Evolutionary conservation across 2,113 vertebrate species (phyloP).

Genomic region (Myrmecophaga tridactyla): DNA sequence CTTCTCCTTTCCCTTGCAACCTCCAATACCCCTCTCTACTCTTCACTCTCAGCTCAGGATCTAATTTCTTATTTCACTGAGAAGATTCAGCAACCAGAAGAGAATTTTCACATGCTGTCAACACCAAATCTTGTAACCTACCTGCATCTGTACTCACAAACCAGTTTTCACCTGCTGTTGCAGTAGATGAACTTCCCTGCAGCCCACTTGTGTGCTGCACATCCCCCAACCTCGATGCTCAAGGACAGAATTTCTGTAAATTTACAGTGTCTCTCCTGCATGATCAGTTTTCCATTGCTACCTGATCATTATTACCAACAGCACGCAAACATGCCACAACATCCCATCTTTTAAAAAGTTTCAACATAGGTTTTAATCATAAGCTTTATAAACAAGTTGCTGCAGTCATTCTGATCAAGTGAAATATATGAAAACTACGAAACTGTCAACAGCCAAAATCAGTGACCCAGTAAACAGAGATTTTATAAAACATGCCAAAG

Average conservation of each 20-base stretch:
- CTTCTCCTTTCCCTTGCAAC: not conserved
- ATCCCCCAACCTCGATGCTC: not conserved
- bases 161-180: not conserved
- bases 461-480: conserved; percentile 17
- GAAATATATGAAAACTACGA: conserved; percentile 36
- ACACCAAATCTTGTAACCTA: not conserved
- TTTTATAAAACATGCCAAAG: conserved; percentile 24
- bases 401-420: not conserved
- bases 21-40: not conserved
- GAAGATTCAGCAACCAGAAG: not conserved
- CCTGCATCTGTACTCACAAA: not conserved
- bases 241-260: not conserved
- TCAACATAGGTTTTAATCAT: not conserved
- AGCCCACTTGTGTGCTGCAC: not conserved
- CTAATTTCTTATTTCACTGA: conserved; percentile 15
- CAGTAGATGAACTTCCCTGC: not conserved
- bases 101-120: not conserved
- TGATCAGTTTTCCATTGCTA: not conserved
- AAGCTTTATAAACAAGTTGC: conserved; percentile 41
- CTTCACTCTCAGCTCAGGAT: not conserved
- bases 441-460: conserved; percentile 42
- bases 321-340: not conserved
- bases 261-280: not conserved
- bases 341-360: not conserved
- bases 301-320: not conserved